Percentiles rank a stretch among this genome's conserved stretches.
These are phyloP conservation scores for Unio delphinus DNA, from an alignment of 2,888 invertebrate species.

Conservation along the genomic window DNA sequence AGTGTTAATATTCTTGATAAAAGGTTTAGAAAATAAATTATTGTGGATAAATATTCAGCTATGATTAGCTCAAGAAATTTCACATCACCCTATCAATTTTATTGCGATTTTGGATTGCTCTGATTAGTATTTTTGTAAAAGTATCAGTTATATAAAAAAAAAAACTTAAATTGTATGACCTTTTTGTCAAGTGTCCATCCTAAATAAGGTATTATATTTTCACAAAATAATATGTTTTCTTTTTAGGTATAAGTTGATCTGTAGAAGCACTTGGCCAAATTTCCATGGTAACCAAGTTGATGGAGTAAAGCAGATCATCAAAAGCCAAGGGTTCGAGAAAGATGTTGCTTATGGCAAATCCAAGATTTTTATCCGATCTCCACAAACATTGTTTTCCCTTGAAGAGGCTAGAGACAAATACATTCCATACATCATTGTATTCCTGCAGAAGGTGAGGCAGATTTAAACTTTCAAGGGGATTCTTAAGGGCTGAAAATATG, in stretches of 20 bases:
- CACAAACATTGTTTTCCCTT: conserved; percentile 89
- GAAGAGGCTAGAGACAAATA: conserved; percentile 89
- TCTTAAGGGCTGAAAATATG: background rate
- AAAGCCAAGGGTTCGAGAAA: conserved; percentile 82
- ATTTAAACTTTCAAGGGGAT: background rate
- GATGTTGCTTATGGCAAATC: conserved; percentile 96
- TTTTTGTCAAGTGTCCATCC: too few species aligned
- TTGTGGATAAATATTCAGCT: too few species aligned
- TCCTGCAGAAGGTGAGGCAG: conserved; percentile 89
- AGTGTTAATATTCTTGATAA: too few species aligned
- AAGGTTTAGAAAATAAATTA: too few species aligned
- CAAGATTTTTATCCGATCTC: conserved; percentile 95
- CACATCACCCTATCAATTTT: too few species aligned
- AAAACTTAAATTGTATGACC: too few species aligned
- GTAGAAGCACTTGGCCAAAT: conserved; percentile 97
- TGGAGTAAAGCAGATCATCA: conserved; percentile 87
- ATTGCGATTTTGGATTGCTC: too few species aligned
- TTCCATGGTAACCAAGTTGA: conserved; percentile 86
- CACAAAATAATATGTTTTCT: conserved; percentile 23
- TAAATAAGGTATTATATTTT: background rate
- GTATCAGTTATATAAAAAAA: too few species aligned
- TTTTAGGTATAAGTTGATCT: conserved; percentile 94
- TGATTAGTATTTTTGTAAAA: too few species aligned
- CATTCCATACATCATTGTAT: conserved; percentile 91
- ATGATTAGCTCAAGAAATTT: too few species aligned